These are phyloP conservation scores for Dorcus hopei DNA, from an alignment of 2,888 invertebrate species.

Conservation along the genomic window DNA sequence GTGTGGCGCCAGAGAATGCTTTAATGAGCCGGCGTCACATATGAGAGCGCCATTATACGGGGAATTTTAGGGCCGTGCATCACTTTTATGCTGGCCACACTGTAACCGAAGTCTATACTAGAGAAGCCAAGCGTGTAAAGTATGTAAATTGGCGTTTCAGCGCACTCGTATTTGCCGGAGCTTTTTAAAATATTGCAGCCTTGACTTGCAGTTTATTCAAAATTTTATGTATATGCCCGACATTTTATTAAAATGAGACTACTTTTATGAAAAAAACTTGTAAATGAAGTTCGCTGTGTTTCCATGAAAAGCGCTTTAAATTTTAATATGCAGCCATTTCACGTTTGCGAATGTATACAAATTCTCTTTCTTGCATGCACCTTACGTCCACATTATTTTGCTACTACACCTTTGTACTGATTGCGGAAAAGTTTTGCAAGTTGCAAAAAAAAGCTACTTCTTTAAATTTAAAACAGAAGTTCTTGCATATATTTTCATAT, in stretches of 20 bases:
- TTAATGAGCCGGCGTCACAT: constrained; percentile 36
- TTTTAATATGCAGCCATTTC: not conserved
- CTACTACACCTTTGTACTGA: too few relatives aligned
- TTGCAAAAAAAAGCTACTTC: too few relatives aligned
- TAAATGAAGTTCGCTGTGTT: constrained; percentile 8
- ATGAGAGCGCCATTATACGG: constrained; percentile 35
- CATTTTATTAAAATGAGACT: constrained; percentile 7
- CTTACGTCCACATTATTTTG: too few relatives aligned
- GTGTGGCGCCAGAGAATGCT: constrained; percentile 9
- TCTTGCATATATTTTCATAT: too few relatives aligned
- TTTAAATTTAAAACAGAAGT: too few relatives aligned
- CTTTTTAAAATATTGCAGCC: constrained; percentile 10
- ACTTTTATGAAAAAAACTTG: constrained; percentile 2
- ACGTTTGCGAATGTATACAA: not conserved
- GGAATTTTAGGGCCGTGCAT: constrained; percentile 39
- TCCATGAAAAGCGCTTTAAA: not conserved
- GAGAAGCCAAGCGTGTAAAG: constrained; percentile 42
- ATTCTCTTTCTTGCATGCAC: too few relatives aligned
- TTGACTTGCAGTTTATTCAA: constrained; percentile 10
- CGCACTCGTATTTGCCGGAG: constrained; percentile 26
- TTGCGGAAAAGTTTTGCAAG: too few relatives aligned
- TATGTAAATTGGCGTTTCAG: constrained; percentile 42
- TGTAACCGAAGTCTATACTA: constrained; percentile 39
- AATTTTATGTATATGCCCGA: constrained; percentile 3
- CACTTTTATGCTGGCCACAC: constrained; percentile 43